These are phyloP conservation scores for Limnephilus auricula DNA, from an alignment of 2,888 invertebrate species.

Conservation along the genomic window DNA sequence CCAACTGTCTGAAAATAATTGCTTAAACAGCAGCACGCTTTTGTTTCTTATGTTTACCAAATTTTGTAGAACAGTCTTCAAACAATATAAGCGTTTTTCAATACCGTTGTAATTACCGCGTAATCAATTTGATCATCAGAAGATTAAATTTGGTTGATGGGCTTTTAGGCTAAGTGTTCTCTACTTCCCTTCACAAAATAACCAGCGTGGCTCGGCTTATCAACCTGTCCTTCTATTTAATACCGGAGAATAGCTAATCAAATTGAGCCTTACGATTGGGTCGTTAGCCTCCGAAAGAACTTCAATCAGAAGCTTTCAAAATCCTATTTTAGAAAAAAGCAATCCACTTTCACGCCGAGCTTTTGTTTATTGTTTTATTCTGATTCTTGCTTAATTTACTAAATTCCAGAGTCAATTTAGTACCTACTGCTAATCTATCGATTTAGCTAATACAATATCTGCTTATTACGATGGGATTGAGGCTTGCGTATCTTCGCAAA, in stretches of 20 bases:
- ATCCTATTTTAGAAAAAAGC: slow-evolving; percentile 23
- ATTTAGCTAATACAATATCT: too few species aligned
- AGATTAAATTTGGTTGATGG: neutral
- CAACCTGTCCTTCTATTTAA: slow-evolving; percentile 38
- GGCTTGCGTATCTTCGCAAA: too few species aligned
- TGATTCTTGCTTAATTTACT: neutral
- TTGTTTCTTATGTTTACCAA: neutral
- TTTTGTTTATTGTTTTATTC: neutral
- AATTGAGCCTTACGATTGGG: slow-evolving; percentile 36
- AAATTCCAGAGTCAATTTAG: neutral
- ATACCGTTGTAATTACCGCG: neutral
- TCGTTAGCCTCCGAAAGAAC: slow-evolving; percentile 41
- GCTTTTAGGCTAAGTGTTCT: neutral
- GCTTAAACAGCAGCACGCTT: neutral
- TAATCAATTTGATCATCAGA: neutral
- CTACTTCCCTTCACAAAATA: neutral
- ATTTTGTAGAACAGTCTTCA: neutral
- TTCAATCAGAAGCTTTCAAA: slow-evolving; percentile 7
- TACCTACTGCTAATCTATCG: too few species aligned
- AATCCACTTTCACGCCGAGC: neutral
- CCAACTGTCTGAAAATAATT: too few species aligned
- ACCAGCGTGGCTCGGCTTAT: neutral
- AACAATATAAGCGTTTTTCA: neutral
- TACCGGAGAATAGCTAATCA: slow-evolving; percentile 30
- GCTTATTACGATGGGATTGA: too few species aligned